Percentiles rank a stretch among this genome's conserved stretches.
phyloP scores from a whole-genome alignment of 2,113 vertebrate genomes.

The Ceyx cyanopectus region DNA sequence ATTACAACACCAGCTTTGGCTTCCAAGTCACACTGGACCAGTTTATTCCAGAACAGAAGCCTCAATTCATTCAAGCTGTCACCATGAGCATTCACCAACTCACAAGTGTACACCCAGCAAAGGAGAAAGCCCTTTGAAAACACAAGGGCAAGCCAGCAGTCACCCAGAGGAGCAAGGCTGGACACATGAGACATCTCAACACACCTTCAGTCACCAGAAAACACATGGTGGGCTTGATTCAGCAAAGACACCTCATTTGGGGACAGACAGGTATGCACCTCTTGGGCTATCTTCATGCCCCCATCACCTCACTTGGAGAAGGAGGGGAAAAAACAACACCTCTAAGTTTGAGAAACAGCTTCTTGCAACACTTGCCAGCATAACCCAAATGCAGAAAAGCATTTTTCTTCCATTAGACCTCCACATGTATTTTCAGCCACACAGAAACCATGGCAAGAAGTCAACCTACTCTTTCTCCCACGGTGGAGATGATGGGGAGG shows the following conservation, averaged over 20 bases:
- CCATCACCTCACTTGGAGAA: neutral
- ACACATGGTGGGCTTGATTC: fast-evolving
- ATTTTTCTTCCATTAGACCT: neutral
- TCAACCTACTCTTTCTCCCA: neutral
- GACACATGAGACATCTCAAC: fast-evolving
- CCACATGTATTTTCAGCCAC: fast-evolving
- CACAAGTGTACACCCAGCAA: neutral
- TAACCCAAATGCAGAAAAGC: neutral
- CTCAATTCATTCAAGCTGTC: neutral
- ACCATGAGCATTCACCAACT: neutral
- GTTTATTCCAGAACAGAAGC: slow-evolving; percentile 39
- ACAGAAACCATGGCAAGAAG: neutral
- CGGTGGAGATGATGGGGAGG: neutral
- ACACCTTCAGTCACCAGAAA: neutral
- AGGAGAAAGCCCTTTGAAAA: neutral
- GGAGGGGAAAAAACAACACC: neutral
- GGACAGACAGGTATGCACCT: neutral
- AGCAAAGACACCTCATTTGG: neutral
- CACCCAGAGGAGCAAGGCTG: neutral
- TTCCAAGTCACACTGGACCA: slow-evolving; percentile 1
- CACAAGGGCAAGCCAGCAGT: neutral
- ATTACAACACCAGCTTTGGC: neutral
- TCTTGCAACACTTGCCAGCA: fast-evolving
- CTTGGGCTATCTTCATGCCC: neutral
- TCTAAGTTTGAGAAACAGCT: neutral